phyloP scores from a whole-genome alignment of 2,888 invertebrate species.

The Melieria omissa region DNA sequence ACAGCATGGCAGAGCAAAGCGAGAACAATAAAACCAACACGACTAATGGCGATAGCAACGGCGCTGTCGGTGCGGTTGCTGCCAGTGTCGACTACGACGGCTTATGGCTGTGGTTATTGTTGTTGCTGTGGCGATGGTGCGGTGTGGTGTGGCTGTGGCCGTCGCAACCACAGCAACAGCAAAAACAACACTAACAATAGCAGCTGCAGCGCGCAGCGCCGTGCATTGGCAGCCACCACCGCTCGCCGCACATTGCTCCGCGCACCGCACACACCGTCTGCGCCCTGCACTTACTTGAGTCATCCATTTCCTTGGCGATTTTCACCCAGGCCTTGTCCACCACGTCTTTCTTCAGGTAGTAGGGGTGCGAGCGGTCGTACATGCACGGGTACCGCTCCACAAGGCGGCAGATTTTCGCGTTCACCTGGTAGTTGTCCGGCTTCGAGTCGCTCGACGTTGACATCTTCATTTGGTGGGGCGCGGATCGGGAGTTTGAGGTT shows the following conservation, averaged over 20 bases:
- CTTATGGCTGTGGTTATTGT: background rate
- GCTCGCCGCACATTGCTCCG: too few species aligned
- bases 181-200: slow-evolving; percentile 4
- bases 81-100: background rate
- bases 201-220: background rate
- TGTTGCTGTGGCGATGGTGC: background rate
- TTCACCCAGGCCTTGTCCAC: slow-evolving; percentile 59
- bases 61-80: background rate
- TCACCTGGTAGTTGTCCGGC: slow-evolving; percentile 55
- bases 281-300: slow-evolving; percentile 53
- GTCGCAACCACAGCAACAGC: background rate
- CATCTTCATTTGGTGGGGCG: slow-evolving; percentile 25
- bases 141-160: background rate
- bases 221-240: background rate
- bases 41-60: too few species aligned
- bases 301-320: slow-evolving; percentile 58
- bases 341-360: slow-evolving; percentile 57
- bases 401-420: slow-evolving; percentile 59
- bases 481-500: background rate
- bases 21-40: too few species aligned
- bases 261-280: background rate
- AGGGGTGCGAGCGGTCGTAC: slow-evolving; percentile 59
- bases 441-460: slow-evolving; percentile 43
- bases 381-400: slow-evolving; percentile 59
- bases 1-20: background rate